A percentile compares a stretch with the other conserved stretches of the same genome.
Evolutionary conservation across 2,113 vertebrate genomes (phyloP).

Genomic region (Promerops cafer): DNA sequence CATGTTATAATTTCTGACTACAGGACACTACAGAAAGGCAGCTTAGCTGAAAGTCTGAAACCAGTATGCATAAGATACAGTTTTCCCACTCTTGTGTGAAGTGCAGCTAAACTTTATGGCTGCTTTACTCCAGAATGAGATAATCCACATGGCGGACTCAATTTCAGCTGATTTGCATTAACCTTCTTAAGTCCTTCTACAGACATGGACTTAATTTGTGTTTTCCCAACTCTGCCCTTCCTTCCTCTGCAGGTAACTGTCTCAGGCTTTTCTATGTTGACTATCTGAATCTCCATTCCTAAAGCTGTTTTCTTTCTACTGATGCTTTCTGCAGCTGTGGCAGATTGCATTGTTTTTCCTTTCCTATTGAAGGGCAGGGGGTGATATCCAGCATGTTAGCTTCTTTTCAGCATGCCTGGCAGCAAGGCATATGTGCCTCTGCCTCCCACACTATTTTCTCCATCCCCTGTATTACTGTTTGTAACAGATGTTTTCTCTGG

Average conservation of each 20-base stretch:
- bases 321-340: conserved; percentile 20
- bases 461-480: neutral
- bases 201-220: neutral
- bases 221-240: neutral
- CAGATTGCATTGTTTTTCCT: conserved; percentile 29
- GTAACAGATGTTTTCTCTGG: conserved; percentile 38
- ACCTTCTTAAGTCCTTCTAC: neutral
- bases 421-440: neutral
- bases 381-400: neutral
- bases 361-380: neutral
- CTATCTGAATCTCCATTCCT: neutral
- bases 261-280: neutral
- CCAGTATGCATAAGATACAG: neutral
- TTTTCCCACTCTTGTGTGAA: neutral
- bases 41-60: neutral
- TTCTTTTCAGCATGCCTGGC: conserved; percentile 14
- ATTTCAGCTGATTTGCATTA: neutral
- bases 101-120: neutral
- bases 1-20: neutral
- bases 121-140: neutral
- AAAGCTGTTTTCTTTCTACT: neutral
- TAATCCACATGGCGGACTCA: neutral
- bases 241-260: neutral
- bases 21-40: neutral
- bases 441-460: neutral